Conservation (phyloP, 2,113 vertebrate species). For the Callochromis pleurospilus region DNA sequence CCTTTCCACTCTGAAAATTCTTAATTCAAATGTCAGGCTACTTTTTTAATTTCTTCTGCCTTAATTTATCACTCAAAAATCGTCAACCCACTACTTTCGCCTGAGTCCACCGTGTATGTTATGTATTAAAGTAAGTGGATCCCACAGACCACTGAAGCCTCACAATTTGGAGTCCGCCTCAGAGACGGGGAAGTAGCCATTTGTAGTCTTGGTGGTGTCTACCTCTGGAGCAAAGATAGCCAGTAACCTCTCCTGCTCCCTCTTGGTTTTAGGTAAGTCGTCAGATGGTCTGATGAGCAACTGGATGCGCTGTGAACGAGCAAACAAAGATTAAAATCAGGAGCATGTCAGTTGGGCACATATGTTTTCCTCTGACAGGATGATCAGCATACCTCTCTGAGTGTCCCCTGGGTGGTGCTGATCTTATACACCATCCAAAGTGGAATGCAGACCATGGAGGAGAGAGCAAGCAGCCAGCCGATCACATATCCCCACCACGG, state of each 20-base stretch:
- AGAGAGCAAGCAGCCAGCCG: conserved; percentile 85
- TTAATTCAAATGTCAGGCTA: not conserved
- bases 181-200: conserved; percentile 49
- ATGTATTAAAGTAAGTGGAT: not conserved
- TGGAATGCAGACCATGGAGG: conserved; percentile 87
- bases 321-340: not conserved
- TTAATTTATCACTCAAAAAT: not conserved
- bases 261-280: conserved; percentile 69
- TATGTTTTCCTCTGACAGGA: not conserved
- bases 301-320: conserved; percentile 52
- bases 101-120: not conserved
- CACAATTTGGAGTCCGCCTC: conserved; percentile 62
- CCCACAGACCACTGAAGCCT: not conserved
- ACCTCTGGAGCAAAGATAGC: conserved; percentile 58
- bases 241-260: conserved; percentile 67
- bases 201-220: conserved; percentile 4
- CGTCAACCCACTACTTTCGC: not conserved
- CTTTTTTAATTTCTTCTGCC: not conserved
- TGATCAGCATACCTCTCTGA: conserved; percentile 75
- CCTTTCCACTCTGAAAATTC: not conserved
- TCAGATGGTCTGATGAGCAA: conserved; percentile 62
- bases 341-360: not conserved
- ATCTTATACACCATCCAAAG: conserved; percentile 75
- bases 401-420: conserved; percentile 76
- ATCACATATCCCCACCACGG: conserved; percentile 82